Conservation (phyloP, 2,888 invertebrate genomes). For the Pristionchus mayeri region DNA sequence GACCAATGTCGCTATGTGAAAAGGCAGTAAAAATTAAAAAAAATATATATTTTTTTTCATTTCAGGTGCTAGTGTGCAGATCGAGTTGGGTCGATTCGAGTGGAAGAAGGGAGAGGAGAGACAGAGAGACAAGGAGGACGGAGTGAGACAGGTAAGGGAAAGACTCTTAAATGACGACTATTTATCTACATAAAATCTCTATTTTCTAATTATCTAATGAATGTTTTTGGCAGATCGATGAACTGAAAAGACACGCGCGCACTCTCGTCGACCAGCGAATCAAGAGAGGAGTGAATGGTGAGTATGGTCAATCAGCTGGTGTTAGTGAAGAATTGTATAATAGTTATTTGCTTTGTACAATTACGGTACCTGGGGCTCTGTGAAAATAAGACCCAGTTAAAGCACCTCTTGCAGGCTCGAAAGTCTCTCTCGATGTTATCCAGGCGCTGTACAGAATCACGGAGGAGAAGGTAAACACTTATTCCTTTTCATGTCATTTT, state of each 20-base stretch:
- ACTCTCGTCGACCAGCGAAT: slow-evolving; percentile 53
- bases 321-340: background rate
- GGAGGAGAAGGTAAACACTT: background rate
- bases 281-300: slow-evolving; percentile 50
- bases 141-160: slow-evolving; percentile 53
- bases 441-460: slow-evolving; percentile 29
- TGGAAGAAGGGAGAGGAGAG: slow-evolving; percentile 48
- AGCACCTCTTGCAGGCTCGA: background rate
- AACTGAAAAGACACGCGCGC: slow-evolving; percentile 50
- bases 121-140: slow-evolving; percentile 50
- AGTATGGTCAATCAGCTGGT: background rate
- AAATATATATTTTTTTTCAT: background rate
- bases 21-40: too few species aligned
- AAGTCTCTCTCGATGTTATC: slow-evolving; percentile 5
- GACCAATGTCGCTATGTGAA: too few species aligned
- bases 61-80: slow-evolving; percentile 9
- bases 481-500: too few species aligned
- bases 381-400: too few species aligned
- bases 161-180: background rate
- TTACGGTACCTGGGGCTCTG: too few species aligned
- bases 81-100: slow-evolving; percentile 42
- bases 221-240: slow-evolving; percentile 47
- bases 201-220: background rate
- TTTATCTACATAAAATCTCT: background rate
- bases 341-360: background rate